Evolutionary conservation across 2,113 vertebrate species (phyloP), one percentile per base, ranked within the genome.

Genomic region (Colius striatus): DNA sequence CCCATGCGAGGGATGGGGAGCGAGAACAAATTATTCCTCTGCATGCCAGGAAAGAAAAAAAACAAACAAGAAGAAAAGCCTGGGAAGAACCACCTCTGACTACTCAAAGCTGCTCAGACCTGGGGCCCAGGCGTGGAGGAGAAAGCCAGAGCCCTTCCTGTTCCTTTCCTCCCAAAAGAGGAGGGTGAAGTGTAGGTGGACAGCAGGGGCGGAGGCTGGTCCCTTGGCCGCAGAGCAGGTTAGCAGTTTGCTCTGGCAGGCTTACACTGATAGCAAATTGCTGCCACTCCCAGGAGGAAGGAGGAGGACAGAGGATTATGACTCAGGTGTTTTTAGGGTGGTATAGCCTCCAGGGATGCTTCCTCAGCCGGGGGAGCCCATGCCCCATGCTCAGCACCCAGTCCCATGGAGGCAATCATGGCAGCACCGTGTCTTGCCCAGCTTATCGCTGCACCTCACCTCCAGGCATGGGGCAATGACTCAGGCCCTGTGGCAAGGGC

Each of bases 251-350:
- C 94, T 89, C 70, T 25, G 18, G 80, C 93, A 95, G 92, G 86
- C 7, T 93, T 81, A 30, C 1, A 32, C 7, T 5, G 57, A 81
- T 41, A 94, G 92, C 79, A 93, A 95, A 87, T 92, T 90, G 51
- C 86, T 94, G 90, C 93, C 96, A 93, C 96, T 92, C 95, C 95
- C 95, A 94, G 86, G 66, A 95, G 76, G 80, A 90, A 94, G 94
- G 90, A 87, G 93, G 85, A 96, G 95, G 91, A 91, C 89, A 87
- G 51, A 54, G 66, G 88, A 96, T 95, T 95, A 96, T 97, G 96
- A 97, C 94, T 97, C 95, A 96, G 70, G 70, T 76, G 86, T 72
- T 91, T 92, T 89, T 75, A 87, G 88, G 74, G 27, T 86, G 70
- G 80, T 94, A 87, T 73, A 84, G 90, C 90, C 93, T 96, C 53